Evolutionary conservation across 2,888 invertebrate genomes (phyloP).

Genomic region (Diabrotica balteata): DNA sequence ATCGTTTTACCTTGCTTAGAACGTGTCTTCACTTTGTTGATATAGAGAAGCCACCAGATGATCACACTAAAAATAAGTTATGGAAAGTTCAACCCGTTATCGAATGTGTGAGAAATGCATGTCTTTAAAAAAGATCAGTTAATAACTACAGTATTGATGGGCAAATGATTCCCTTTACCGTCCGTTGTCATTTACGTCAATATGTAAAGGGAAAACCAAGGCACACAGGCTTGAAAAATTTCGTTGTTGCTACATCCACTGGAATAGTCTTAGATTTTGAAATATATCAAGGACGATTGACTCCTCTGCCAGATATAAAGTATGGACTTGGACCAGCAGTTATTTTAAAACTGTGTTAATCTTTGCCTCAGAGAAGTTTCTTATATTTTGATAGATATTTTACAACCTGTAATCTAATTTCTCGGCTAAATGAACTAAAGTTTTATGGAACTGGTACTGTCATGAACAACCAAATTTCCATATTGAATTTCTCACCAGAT

Average conservation of each 20-base stretch:
- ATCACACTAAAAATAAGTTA: too few relatives aligned
- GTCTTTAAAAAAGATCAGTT: too few relatives aligned
- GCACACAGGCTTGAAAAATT: not conserved
- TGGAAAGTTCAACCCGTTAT: too few relatives aligned
- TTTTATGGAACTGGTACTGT: too few relatives aligned
- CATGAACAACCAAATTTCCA: not conserved
- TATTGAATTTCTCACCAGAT: too few relatives aligned
- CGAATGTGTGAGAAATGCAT: too few relatives aligned
- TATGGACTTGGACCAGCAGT: constrained; percentile 1
- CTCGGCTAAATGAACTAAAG: too few relatives aligned
- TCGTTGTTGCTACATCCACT: not conserved
- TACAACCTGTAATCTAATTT: not conserved
- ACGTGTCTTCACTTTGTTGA: too few relatives aligned
- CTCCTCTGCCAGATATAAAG: constrained; percentile 1
- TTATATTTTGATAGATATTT: not conserved
- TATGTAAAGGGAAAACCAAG: too few relatives aligned
- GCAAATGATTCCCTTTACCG: not conserved
- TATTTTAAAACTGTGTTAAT: not conserved
- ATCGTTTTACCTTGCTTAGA: too few relatives aligned
- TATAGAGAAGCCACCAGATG: too few relatives aligned
- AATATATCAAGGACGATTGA: too few relatives aligned
- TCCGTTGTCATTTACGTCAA: not conserved
- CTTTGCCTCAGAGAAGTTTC: not conserved
- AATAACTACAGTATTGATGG: not conserved
- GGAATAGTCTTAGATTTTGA: constrained; percentile 2